Conservation (phyloP, 2,113 vertebrate genomes). For the Pachypanchax playfairii region DNA sequence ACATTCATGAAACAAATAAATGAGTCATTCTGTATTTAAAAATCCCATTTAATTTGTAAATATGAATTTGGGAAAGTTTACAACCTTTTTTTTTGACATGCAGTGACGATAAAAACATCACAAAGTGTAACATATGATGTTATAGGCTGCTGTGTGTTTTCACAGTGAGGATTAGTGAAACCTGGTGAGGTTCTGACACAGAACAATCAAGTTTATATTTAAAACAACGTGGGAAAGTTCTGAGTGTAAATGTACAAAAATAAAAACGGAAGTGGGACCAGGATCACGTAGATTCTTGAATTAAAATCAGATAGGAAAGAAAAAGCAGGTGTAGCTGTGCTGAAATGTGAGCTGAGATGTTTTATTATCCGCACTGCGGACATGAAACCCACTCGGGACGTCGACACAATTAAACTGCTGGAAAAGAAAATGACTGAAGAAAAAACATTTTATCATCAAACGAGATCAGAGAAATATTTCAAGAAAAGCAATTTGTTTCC, state of each 20-base stretch:
- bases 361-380: neutral
- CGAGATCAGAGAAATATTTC: neutral
- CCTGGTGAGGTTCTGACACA: slow-evolving; percentile 70
- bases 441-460: slow-evolving; percentile 28
- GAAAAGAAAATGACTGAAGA: slow-evolving; percentile 16
- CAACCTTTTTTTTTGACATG: slow-evolving; percentile 77
- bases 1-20: neutral
- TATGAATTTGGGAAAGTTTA: slow-evolving; percentile 75
- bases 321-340: slow-evolving; percentile 8
- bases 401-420: neutral
- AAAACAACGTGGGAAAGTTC: neutral
- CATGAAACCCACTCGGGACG: neutral
- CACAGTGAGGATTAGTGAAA: slow-evolving; percentile 68
- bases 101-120: slow-evolving; percentile 70
- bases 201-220: slow-evolving; percentile 67
- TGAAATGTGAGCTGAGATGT: slow-evolving; percentile 13
- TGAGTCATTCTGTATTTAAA: slow-evolving; percentile 46
- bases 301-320: slow-evolving; percentile 1
- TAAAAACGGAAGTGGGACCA: slow-evolving; percentile 23
- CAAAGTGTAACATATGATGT: too few relatives aligned
- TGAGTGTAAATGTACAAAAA: slow-evolving; percentile 33
- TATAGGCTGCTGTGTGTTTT: slow-evolving; percentile 57
- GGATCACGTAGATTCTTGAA: slow-evolving; percentile 17
- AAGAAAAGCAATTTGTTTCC: neutral
- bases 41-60: slow-evolving; percentile 76